phyloP scores from a whole-genome alignment of 2,888 invertebrate species.

The Aphidoletes aphidimyza region DNA sequence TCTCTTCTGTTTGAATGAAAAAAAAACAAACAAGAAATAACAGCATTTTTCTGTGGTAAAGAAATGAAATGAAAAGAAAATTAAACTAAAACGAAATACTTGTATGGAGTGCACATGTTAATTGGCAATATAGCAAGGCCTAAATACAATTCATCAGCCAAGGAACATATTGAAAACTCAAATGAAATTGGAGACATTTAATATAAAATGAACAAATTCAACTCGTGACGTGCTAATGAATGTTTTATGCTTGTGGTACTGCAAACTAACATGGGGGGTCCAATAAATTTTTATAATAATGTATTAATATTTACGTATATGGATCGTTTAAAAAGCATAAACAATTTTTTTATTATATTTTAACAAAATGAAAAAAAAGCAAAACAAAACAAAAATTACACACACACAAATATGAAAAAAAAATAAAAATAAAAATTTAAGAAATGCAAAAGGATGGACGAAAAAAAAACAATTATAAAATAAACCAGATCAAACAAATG shows the following conservation, averaged over 20 bases:
- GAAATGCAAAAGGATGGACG: too few species aligned
- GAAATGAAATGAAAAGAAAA: background rate
- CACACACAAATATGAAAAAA: too few species aligned
- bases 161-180: background rate
- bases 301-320: constrained; percentile 34
- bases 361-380: constrained; percentile 2
- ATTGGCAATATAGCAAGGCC: constrained; percentile 33
- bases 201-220: background rate
- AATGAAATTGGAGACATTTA: background rate
- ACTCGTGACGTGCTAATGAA: constrained; percentile 35
- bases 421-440: too few species aligned
- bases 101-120: constrained; percentile 29
- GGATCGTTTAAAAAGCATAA: background rate
- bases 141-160: background rate
- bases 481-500: background rate
- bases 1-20: too few species aligned
- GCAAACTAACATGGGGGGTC: constrained; percentile 21
- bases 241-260: constrained; percentile 36
- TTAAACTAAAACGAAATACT: background rate
- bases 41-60: background rate
- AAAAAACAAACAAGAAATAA: background rate
- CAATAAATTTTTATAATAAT: constrained; percentile 47
- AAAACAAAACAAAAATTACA: background rate
- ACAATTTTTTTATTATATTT: constrained; percentile 43
- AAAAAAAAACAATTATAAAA: background rate